Evolutionary conservation across 2,797 vertebrate species (phyloP).

Genomic region (Poeciliopsis gracilis): DNA sequence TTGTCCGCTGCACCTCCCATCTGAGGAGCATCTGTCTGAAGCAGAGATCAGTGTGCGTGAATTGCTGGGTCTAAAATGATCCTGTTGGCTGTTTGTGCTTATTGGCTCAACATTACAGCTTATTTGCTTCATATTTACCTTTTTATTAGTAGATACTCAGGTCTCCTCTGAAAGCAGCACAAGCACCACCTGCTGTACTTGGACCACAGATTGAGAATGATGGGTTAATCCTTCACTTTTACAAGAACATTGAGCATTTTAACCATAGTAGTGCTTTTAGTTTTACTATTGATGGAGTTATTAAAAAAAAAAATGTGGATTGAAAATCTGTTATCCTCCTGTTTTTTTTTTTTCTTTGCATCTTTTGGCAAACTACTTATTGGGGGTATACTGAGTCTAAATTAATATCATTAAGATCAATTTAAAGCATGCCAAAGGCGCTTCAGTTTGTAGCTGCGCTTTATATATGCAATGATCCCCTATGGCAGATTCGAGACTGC

Average conservation of each 20-base stretch:
- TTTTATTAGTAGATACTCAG: background rate
- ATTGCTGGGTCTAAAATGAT: background rate
- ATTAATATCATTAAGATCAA: conserved; percentile 74
- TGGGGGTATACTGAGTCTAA: conserved; percentile 62
- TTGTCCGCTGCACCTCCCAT: background rate
- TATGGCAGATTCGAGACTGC: conserved; percentile 41
- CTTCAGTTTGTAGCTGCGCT: conserved; percentile 63
- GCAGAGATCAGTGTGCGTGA: background rate
- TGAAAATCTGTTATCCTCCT: conserved; percentile 41
- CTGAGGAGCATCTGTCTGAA: background rate
- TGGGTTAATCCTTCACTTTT: background rate
- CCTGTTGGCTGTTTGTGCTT: conserved; percentile 1
- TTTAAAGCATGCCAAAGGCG: conserved; percentile 68
- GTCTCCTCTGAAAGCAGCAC: background rate
- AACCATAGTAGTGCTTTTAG: background rate
- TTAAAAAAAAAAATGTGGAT: background rate
- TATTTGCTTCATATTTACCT: background rate
- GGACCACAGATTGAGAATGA: background rate
- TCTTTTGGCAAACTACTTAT: conserved; percentile 72
- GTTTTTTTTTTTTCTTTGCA: conserved; percentile 50
- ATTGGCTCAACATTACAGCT: background rate
- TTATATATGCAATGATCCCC: conserved; percentile 56
- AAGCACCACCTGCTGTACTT: background rate
- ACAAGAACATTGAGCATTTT: background rate
- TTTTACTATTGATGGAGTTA: background rate